Conservation (phyloP, 1,140 invertebrate genomes). For the Akabosia matsudoensis region DNA sequence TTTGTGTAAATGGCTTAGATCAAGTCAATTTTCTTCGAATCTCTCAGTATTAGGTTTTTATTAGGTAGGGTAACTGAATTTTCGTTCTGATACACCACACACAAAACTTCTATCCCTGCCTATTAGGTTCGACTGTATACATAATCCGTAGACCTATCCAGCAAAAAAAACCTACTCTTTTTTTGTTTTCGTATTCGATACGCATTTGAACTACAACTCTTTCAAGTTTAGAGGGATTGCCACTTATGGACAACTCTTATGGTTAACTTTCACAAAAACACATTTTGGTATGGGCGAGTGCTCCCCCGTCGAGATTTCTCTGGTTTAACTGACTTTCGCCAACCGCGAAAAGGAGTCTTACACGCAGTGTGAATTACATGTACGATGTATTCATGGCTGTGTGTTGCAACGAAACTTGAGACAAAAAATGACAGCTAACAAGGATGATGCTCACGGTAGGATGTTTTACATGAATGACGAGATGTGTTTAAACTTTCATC, state of each 20-base stretch:
- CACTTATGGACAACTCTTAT: background rate
- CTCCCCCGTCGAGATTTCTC: background rate
- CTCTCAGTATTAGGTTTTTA: no score
- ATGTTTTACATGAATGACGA: background rate
- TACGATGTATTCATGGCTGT: no score
- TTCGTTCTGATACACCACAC: background rate
- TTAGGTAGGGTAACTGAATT: no score
- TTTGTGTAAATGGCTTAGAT: background rate
- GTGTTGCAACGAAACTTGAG: no score
- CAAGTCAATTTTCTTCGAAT: background rate
- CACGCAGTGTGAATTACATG: no score
- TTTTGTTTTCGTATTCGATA: no score
- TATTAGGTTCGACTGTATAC: no score
- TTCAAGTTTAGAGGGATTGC: background rate
- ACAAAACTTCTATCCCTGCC: no score
- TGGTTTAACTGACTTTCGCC: background rate
- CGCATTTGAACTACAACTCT: no score
- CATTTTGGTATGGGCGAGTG: background rate
- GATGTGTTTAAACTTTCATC: slow-evolving; percentile 5
- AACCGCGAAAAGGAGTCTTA: slow-evolving; percentile 9
- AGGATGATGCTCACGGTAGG: background rate
- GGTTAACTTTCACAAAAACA: background rate
- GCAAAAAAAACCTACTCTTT: no score
- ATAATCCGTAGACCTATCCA: no score
- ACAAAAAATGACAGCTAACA: background rate